Percentiles rank a stretch among this genome's conserved stretches.
phyloP scores from a whole-genome alignment of 2,113 vertebrate species.

The Paralichthys olivaceus region DNA sequence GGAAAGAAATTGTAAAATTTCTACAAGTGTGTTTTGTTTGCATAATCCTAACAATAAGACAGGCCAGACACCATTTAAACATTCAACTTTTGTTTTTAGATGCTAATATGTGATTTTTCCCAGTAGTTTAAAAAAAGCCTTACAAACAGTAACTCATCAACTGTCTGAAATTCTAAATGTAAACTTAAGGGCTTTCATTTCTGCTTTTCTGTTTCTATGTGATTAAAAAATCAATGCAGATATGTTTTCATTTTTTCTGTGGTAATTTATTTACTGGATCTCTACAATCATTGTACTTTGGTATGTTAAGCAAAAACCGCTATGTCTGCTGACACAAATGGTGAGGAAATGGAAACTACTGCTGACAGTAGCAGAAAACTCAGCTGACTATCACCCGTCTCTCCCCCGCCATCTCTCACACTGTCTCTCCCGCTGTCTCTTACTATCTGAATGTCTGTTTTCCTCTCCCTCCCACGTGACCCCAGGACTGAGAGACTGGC shows the following conservation, averaged over 20 bases:
- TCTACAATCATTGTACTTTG: not conserved
- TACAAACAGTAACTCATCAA: no score
- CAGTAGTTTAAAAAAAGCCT: no score
- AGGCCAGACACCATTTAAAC: not conserved
- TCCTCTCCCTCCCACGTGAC: slow-evolving; percentile 27
- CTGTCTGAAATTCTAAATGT: no score
- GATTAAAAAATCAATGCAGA: not conserved
- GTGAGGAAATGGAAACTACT: slow-evolving; percentile 44
- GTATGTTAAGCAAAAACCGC: slow-evolving; percentile 18
- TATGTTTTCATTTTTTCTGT: not conserved
- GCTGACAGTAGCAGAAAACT: slow-evolving; percentile 59
- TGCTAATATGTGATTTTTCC: no score
- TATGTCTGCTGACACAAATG: slow-evolving; percentile 40
- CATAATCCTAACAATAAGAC: not conserved
- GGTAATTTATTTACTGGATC: not conserved
- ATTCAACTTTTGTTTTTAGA: no score
- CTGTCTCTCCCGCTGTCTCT: not conserved
- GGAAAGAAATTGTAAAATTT: no score
- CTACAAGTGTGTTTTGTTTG: not conserved
- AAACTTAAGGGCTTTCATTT: not conserved
- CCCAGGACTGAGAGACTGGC: slow-evolving; percentile 95
- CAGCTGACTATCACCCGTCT: slow-evolving; percentile 23
- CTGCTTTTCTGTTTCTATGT: not conserved
- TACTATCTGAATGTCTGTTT: no score
- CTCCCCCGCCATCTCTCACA: not conserved